Conservation (phyloP, 2,113 vertebrate species). For the Phocoena phocoena region DNA sequence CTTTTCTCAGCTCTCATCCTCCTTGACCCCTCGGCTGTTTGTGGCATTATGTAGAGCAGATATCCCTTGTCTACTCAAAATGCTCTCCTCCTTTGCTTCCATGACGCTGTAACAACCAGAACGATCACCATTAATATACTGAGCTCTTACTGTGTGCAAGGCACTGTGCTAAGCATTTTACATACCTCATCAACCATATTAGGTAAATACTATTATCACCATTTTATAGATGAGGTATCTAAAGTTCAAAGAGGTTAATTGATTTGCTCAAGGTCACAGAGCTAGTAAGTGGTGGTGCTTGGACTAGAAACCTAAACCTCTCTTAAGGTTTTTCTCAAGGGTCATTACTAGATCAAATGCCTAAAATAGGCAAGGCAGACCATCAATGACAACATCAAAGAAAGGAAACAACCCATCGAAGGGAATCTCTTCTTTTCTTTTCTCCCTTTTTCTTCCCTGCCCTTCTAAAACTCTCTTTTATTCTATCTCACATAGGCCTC, state of each 20-base stretch:
- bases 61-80: neutral
- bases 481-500: neutral
- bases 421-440: neutral
- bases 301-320: neutral
- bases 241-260: constrained; percentile 36
- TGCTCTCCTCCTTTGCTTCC: neutral
- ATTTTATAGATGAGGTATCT: constrained; percentile 18
- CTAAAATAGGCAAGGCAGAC: neutral
- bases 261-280: constrained; percentile 6
- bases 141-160: neutral
- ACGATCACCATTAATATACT: neutral
- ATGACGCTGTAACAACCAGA: neutral
- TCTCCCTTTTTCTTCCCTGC: neutral
- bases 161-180: neutral
- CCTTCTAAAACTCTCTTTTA: constrained; percentile 37
- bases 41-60: neutral
- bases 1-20: constrained; percentile 24
- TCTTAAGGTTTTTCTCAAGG: constrained; percentile 11
- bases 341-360: constrained; percentile 40
- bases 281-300: neutral
- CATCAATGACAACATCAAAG: constrained; percentile 29
- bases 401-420: neutral
- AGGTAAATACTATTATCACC: constrained; percentile 10
- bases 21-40: neutral
- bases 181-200: neutral